These are phyloP conservation scores for Ploceus nigricollis DNA, from an alignment of 2,113 vertebrate genomes.

Conservation along the genomic window DNA sequence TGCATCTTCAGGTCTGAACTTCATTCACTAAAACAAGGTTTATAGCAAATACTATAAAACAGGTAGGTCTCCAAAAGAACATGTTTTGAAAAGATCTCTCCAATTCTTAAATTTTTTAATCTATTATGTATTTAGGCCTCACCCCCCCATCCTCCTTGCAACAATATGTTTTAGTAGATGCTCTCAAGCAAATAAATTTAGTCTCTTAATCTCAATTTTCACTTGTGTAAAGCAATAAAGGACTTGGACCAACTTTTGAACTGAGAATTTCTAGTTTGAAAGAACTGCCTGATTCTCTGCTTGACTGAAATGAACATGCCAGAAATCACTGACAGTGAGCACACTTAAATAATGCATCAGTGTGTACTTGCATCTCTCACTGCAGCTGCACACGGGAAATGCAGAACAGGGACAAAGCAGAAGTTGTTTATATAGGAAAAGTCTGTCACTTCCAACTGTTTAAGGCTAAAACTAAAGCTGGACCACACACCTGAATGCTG, in stretches of 20 bases:
- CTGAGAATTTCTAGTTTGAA: not conserved
- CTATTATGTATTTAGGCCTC: not conserved
- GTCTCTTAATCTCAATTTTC: not conserved
- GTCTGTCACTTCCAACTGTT: not conserved
- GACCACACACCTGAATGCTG: not conserved
- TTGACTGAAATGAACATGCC: not conserved
- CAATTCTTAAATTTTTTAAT: not conserved
- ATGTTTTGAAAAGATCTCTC: not conserved
- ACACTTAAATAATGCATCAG: not conserved
- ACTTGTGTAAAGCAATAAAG: not conserved
- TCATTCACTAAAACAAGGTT: not conserved
- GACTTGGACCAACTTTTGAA: not conserved
- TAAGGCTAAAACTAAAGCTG: not conserved
- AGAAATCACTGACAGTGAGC: not conserved
- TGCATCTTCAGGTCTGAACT: not conserved
- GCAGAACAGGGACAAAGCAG: not conserved
- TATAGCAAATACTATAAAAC: not conserved
- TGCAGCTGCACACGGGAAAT: not conserved
- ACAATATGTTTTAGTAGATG: not conserved
- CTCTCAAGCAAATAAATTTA: not conserved
- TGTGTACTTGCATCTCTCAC: not conserved
- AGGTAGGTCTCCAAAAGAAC: not conserved
- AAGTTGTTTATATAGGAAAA: not conserved
- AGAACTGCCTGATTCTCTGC: not conserved
- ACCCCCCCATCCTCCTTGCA: accelerated